Evolutionary conservation across 2,888 invertebrate genomes (phyloP).

Genomic region (Glyphotaelius pellucidus): DNA sequence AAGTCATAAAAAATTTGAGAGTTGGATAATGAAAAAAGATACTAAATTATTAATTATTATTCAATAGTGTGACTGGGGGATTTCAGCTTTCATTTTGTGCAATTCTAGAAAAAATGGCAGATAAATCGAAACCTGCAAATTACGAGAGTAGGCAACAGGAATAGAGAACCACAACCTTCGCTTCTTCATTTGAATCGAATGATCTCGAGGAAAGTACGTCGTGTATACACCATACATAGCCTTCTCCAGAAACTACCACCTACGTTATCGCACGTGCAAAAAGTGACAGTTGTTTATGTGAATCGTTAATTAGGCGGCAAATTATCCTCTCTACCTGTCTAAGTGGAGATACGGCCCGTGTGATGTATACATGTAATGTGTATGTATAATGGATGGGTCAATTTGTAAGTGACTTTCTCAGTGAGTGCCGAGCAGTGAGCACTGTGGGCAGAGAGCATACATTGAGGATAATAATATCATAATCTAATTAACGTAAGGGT

Average conservation of each 20-base stretch:
- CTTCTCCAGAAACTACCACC: not conserved
- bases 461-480: conserved; percentile 4
- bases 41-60: no score
- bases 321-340: not conserved
- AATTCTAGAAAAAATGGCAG: not conserved
- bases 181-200: not conserved
- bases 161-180: not conserved
- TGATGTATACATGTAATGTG: not conserved
- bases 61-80: no score
- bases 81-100: no score
- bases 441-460: not conserved
- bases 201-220: not conserved
- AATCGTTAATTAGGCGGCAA: not conserved
- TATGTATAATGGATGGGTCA: not conserved
- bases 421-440: not conserved
- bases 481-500: conserved; percentile 23
- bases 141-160: not conserved
- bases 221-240: no score
- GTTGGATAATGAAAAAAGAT: no score
- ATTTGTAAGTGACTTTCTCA: conserved; percentile 3
- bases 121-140: not conserved
- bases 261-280: not conserved
- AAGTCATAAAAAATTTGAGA: no score
- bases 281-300: not conserved
- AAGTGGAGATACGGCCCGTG: not conserved